A percentile compares a stretch with the other conserved stretches of the same genome.
phyloP scores from a whole-genome alignment of 2,888 invertebrate species.

The Cephus rjabovi region DNA sequence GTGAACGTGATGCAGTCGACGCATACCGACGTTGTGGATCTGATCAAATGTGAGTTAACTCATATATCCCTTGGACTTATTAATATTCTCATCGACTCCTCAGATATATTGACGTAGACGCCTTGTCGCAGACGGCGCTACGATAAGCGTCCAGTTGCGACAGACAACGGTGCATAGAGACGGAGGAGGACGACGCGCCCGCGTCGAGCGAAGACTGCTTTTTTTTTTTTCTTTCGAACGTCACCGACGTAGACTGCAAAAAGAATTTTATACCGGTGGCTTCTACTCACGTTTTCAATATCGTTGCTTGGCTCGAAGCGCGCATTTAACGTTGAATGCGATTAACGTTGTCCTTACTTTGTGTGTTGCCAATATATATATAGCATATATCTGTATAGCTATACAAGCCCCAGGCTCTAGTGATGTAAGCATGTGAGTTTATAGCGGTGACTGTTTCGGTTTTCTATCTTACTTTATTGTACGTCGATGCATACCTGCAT shows the following conservation, averaged over 20 bases:
- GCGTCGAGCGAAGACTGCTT: too few species aligned
- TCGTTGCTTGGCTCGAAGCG: neutral
- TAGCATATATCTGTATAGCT: neutral
- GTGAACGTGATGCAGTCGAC: conserved; percentile 90
- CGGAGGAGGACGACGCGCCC: too few species aligned
- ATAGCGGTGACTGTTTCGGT: conserved; percentile 54
- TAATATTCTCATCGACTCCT: too few species aligned
- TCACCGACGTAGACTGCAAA: too few species aligned
- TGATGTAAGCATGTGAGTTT: conserved; percentile 61
- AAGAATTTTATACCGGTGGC: neutral
- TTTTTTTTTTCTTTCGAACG: too few species aligned
- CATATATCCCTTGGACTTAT: neutral
- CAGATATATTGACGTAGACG: too few species aligned
- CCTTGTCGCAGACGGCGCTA: too few species aligned
- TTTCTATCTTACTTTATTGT: neutral
- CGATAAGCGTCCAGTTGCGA: too few species aligned
- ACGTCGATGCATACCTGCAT: conserved; percentile 2
- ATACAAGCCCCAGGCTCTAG: conserved; percentile 28
- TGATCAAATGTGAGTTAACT: conserved; percentile 87
- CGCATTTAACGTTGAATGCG: neutral
- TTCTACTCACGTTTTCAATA: neutral
- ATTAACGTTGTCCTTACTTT: neutral
- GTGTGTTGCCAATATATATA: neutral
- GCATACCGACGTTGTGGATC: conserved; percentile 94
- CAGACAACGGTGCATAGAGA: too few species aligned